Evolutionary conservation across 2,113 vertebrate genomes (phyloP).

Genomic region (Elachura formosa): DNA sequence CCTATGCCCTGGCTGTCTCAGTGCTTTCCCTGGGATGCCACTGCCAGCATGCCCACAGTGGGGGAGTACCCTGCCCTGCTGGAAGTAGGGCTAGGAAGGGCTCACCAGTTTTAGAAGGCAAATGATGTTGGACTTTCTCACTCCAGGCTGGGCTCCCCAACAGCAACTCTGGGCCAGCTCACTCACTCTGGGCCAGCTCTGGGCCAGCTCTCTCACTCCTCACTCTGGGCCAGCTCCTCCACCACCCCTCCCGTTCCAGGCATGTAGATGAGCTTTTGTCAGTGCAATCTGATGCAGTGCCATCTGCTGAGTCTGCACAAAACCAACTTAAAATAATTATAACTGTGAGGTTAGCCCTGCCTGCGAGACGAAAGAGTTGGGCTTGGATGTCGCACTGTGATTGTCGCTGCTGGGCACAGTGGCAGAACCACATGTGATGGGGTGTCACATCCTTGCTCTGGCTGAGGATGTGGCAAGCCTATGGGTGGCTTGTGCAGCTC

Average conservation of each 20-base stretch:
- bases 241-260: background rate
- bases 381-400: background rate
- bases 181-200: too few species aligned
- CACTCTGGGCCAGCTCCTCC: background rate
- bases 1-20: accelerated
- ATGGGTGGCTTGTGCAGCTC: background rate
- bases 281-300: background rate
- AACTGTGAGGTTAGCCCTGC: background rate
- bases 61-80: background rate
- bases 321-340: background rate
- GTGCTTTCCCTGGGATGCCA: background rate
- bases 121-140: background rate
- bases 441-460: background rate
- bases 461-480: background rate
- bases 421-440: background rate
- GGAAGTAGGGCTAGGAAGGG: background rate
- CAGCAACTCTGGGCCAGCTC: background rate
- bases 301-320: slow-evolving; percentile 29
- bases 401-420: background rate
- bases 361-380: background rate
- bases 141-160: accelerated
- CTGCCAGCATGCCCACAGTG: accelerated
- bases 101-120: background rate
- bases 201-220: too few species aligned
- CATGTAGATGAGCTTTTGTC: background rate